These are phyloP conservation scores for Suncus etruscus DNA, from an alignment of 2,113 vertebrate species.

Conservation along the genomic window DNA sequence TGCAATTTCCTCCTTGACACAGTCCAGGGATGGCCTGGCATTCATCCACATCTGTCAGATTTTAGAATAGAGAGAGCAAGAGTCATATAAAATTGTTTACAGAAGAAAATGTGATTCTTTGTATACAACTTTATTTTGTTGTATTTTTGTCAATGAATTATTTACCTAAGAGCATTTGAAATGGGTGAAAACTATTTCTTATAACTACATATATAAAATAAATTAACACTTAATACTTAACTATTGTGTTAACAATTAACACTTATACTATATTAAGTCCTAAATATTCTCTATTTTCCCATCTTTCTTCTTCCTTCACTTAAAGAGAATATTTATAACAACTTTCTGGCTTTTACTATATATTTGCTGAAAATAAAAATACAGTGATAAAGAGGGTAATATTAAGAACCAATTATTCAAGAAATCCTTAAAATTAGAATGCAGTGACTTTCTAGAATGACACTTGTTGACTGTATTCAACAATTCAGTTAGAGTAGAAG, in stretches of 20 bases:
- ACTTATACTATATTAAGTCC: conserved; percentile 60
- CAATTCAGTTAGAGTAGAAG: conserved; percentile 41
- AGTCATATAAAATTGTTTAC: conserved; percentile 78
- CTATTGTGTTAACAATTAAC: too few relatives aligned
- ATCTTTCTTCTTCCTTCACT: conserved; percentile 66
- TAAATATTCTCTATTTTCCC: conserved; percentile 74
- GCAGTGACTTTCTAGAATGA: background rate
- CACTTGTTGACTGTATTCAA: background rate
- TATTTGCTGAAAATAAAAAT: conserved; percentile 51
- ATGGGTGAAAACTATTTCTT: conserved; percentile 19
- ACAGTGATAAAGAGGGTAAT: background rate
- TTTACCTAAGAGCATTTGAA: conserved; percentile 70
- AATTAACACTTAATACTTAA: background rate
- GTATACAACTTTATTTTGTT: conserved; percentile 70
- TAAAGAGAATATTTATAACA: conserved; percentile 57
- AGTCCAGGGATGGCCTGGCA: conserved; percentile 99
- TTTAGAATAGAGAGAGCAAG: conserved; percentile 63
- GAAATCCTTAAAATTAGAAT: conserved; percentile 16
- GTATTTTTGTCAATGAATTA: conserved; percentile 69
- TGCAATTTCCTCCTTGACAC: conserved; percentile 98
- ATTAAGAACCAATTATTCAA: conserved; percentile 28
- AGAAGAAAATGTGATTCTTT: conserved; percentile 79
- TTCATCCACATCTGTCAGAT: conserved; percentile 97
- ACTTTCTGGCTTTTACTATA: conserved; percentile 23
- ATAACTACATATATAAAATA: background rate